Base-by-base conservation (phyloP, 2,797 vertebrate genomes). In the Tokudaia tokunoshimensis region DNA sequence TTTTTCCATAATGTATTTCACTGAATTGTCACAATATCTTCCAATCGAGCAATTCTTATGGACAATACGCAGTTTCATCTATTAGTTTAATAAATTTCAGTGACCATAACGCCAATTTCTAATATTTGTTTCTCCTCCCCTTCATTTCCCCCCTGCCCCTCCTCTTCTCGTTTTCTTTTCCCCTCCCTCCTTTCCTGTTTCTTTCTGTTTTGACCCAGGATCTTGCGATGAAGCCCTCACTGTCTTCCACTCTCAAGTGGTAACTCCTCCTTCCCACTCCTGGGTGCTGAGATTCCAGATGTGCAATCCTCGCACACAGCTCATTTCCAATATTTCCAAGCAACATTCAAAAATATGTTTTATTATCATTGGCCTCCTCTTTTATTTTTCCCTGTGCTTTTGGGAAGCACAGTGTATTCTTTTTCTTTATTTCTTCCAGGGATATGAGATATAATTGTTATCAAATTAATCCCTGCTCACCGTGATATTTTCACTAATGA, bases 381-480 rank as follows among this genome's bases (percentile, higher is more conserved):
- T 50, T 50, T 63, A 55, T 59, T 92, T 90, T 22, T 72, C 94
- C 34, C 47, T 26, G 19, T 88, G 41, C 41, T 24, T 63, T 78
- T 76, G 50, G 74, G 76, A 72, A 61, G 31, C 41, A 61, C 17
- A 31, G 12, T 10, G 34, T 76, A 47, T 76, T 47, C 74, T 15
- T 89, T 47, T 59, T n/a, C 47, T 76, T 84, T 75, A 47, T 86
- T 93, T 86, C 37, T 82, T 92, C 80, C 67, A 93, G 78, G 12
- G 22, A 52, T 82, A 31, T 29, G n/a, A 78, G 47, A 34, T 31
- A 87, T 34, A 57, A 75, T 75, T 31, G 37, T 44, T 96, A 95
- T 80, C 70, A 82, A 65, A 17, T 92, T 75, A 87, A 83, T 26
- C 85, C 82, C 55, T 67, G 41, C 26, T 83, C 41, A 79, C 52